phyloP scores from a whole-genome alignment of 2,797 vertebrate genomes.

The Gymnoscopelus braueri region DNA sequence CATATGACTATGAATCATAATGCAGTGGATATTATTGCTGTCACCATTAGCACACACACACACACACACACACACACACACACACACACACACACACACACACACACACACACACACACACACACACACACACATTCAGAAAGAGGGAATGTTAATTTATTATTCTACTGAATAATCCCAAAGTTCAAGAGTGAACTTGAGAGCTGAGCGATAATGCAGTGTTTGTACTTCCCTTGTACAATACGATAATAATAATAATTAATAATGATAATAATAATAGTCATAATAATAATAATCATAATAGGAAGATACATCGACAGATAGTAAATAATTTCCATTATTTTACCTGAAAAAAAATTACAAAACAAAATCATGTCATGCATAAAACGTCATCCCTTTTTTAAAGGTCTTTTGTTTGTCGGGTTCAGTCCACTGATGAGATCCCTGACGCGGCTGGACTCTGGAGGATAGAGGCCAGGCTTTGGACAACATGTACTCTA shows the following conservation, averaged over 20 bases:
- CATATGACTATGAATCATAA: constrained; percentile 46
- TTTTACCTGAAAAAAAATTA: background rate
- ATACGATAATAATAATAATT: background rate
- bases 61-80: no score
- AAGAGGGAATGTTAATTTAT: constrained; percentile 37
- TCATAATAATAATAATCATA: no score
- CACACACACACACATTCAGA: no score
- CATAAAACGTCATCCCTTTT: no score
- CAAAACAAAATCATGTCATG: background rate
- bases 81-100: no score
- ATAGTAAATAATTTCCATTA: background rate
- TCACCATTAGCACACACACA: constrained; percentile 20
- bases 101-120: no score
- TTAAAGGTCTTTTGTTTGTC: no score
- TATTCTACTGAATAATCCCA: constrained; percentile 35
- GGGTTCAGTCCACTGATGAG: no score
- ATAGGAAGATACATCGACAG: background rate
- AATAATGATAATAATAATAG: background rate
- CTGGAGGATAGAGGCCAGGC: constrained; percentile 26
- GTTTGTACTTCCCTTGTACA: background rate
- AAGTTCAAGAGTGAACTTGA: background rate
- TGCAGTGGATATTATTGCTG: constrained; percentile 5
- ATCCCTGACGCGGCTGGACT: background rate
- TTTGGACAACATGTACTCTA: constrained; percentile 85
- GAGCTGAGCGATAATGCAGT: no score